phyloP scores from a whole-genome alignment of 2,888 invertebrate species.

The Xylocampa areola region DNA sequence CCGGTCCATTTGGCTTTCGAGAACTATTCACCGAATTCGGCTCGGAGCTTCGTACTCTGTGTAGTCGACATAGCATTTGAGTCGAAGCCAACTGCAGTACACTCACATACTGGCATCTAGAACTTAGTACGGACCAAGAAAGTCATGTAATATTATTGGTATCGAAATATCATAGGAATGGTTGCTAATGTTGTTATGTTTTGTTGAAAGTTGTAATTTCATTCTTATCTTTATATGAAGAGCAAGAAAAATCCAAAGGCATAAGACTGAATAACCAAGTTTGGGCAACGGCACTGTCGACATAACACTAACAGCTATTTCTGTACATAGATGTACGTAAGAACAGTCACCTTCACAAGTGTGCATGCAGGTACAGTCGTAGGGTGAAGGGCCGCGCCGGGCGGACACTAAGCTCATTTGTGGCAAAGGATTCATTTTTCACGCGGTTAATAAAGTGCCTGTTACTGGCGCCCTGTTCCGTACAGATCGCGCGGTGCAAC shows the following conservation, averaged over 20 bases:
- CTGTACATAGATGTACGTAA: too few relatives aligned
- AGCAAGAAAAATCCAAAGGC: too few relatives aligned
- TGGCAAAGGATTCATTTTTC: slow-evolving; percentile 31
- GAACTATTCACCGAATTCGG: slow-evolving; percentile 17
- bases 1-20: slow-evolving; percentile 21
- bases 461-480: slow-evolving; percentile 5
- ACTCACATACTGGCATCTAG: background rate
- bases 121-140: background rate
- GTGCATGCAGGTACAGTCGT: background rate
- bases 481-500: slow-evolving; percentile 9
- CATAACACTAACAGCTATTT: too few relatives aligned
- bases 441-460: slow-evolving; percentile 22
- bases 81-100: slow-evolving; percentile 29
- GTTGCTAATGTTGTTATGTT: too few relatives aligned
- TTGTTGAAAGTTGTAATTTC: too few relatives aligned
- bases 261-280: too few relatives aligned
- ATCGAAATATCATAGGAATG: too few relatives aligned
- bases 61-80: slow-evolving; percentile 22
- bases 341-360: background rate
- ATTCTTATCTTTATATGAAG: too few relatives aligned
- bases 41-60: slow-evolving; percentile 1
- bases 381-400: background rate
- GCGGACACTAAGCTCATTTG: slow-evolving; percentile 11
- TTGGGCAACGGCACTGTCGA: too few relatives aligned
- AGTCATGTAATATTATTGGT: too few relatives aligned